phyloP scores from a whole-genome alignment of 2,888 invertebrate species.

The Cordilura impudica region DNA sequence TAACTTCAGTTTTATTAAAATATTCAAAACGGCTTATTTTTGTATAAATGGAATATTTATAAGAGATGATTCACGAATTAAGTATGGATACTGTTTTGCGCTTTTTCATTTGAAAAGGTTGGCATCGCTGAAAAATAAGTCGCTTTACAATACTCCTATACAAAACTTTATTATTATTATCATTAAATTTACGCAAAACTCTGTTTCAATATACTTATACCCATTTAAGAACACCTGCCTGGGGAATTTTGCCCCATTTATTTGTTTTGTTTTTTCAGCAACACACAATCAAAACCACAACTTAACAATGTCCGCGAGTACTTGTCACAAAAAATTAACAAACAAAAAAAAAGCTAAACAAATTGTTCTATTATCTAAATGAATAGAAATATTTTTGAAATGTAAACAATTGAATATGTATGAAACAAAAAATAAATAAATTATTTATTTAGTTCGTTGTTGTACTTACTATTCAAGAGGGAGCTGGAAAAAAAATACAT shows the following conservation, averaged over 20 bases:
- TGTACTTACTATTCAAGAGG: neutral
- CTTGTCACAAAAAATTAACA: neutral
- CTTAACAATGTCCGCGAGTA: neutral
- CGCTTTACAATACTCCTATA: too few species aligned
- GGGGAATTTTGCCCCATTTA: conserved; percentile 7
- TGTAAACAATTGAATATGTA: conserved; percentile 4
- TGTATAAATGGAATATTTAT: too few species aligned
- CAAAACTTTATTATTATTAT: too few species aligned
- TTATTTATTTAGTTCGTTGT: too few species aligned
- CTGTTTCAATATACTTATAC: neutral
- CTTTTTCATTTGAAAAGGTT: too few species aligned
- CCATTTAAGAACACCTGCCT: conserved; percentile 13
- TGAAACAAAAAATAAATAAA: neutral
- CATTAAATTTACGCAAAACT: too few species aligned
- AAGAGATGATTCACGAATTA: too few species aligned
- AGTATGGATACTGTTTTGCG: too few species aligned
- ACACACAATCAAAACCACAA: conserved; percentile 29
- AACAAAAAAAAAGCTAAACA: neutral
- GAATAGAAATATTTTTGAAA: neutral
- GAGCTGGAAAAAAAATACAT: neutral
- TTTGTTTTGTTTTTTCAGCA: conserved; percentile 1
- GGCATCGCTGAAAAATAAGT: too few species aligned
- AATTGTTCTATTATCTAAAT: neutral
- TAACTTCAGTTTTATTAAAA: too few species aligned
- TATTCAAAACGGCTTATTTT: too few species aligned